Base-by-base conservation (phyloP, 92 coral and sea anemone species). In the Anthopleura xanthogrammica region DNA sequence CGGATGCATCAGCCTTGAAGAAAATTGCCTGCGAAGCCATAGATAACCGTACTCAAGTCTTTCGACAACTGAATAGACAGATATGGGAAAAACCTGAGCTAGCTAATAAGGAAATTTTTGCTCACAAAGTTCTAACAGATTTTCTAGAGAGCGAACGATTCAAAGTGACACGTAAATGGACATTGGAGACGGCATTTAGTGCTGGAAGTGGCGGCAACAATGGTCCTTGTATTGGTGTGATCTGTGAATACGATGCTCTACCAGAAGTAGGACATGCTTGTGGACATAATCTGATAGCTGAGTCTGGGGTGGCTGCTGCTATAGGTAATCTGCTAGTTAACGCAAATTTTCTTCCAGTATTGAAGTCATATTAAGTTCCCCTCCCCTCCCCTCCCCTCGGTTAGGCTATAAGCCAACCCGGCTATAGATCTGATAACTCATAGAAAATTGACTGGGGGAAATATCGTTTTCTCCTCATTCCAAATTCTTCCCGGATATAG, bases 271-370 rank as follows among this genome's bases (percentile, higher is more conserved):
- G 98, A 3, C 98, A 94, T 81, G 98, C 94, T 50, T 94, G 98
- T 82, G 98, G 98, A 23, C 98, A 94, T 77, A 94, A 94, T 68
- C 82, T 94, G 79, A 94, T 94, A 36, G 94, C 98, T n/a, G 92
- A 92, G 65, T 93, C 94, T 16, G 98, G 96, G 24, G 83, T 94
- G 12, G 98, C 95, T 29, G 98, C 98, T 1, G 94, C 90, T 3
- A 52, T 94, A 80, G 98, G 98, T 91, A 46, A 5, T 29, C 36
- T 29, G 36, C 36, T 29, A 29, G 36, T 29, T 29, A 29, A 29
- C 36, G 36, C 36, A 29, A 29, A 0, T 29, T 29, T 29, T 29
- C 36, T 29, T 29, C 36, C 0, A 29, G 36, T 29, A 29, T 29
- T 29, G 36, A 29, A 29, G 36, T 29, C 36, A 29, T 29, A 29